Conservation (phyloP, 2,797 vertebrate species). For the Sebastolobus altivelis region DNA sequence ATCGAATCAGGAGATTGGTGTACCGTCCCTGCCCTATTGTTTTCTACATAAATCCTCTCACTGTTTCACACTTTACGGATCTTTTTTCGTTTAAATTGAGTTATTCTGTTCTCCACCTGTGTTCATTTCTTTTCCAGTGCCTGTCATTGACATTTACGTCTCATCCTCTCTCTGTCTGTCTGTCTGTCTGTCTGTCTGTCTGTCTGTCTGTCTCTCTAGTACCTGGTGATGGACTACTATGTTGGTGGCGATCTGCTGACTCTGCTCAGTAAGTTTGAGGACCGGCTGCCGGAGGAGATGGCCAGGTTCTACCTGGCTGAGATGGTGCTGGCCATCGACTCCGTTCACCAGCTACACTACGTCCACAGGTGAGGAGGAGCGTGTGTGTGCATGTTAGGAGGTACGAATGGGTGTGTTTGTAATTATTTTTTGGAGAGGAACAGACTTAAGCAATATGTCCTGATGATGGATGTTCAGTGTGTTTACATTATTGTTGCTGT, state of each 20-base stretch:
- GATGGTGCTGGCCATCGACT: conserved; percentile 99
- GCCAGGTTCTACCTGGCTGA: conserved; percentile 98
- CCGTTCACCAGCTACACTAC: conserved; percentile 98
- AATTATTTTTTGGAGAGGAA: conserved; percentile 17
- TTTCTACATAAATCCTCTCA: conserved; percentile 7
- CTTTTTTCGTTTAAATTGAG: neutral
- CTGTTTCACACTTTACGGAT: neutral
- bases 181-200: neutral
- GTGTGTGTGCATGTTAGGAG: neutral
- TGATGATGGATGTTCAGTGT: conserved; percentile 43
- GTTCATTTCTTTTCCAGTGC: neutral
- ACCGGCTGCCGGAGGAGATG: conserved; percentile 98
- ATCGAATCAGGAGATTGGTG: too few species aligned
- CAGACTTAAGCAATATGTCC: conserved; percentile 5
- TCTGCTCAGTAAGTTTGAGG: conserved; percentile 98
- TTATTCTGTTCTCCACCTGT: neutral
- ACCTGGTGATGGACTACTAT: conserved; percentile 99
- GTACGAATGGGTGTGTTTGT: neutral
- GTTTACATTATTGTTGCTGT: conserved; percentile 49
- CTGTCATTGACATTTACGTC: neutral
- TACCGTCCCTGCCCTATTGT: neutral
- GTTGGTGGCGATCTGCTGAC: conserved; percentile 98
- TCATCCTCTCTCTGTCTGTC: neutral
- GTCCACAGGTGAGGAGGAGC: conserved; percentile 91
- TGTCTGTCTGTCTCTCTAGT: conserved; percentile 78